These are phyloP conservation scores for Semotilus atromaculatus DNA, from an alignment of 2,797 vertebrate genomes.

Conservation along the genomic window DNA sequence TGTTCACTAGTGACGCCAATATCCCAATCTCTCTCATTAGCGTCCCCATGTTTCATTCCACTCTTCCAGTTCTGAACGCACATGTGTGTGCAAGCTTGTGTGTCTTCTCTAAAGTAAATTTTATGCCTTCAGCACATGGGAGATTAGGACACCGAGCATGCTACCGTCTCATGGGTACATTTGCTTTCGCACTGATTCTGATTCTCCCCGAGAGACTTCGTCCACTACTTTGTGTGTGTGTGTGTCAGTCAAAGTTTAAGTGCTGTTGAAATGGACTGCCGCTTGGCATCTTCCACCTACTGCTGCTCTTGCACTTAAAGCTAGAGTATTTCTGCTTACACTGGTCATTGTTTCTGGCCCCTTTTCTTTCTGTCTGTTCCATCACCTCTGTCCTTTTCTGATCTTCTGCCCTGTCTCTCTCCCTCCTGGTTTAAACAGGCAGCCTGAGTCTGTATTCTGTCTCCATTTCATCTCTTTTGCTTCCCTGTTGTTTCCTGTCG, in stretches of 20 bases:
- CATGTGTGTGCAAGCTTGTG: not conserved
- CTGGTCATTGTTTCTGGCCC: slow-evolving; percentile 4
- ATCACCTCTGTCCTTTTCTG: slow-evolving; percentile 12
- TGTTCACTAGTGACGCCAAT: slow-evolving; percentile 16
- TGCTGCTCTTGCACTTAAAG: slow-evolving; percentile 34
- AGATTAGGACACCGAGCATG: not conserved
- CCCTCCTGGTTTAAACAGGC: slow-evolving; percentile 8
- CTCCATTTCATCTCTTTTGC: not conserved
- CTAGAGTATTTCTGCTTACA: not conserved
- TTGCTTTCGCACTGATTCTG: not conserved
- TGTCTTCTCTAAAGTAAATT: not conserved
- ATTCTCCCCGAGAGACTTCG: slow-evolving; percentile 7
- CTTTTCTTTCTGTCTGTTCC: not conserved
- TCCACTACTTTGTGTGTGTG: slow-evolving; percentile 7
- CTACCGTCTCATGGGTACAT: not conserved
- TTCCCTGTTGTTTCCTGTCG: not conserved
- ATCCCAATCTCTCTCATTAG: slow-evolving; percentile 17
- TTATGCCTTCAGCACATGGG: not conserved
- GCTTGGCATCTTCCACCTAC: slow-evolving; percentile 41
- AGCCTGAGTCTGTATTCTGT: not conserved
- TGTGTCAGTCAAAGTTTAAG: slow-evolving; percentile 57
- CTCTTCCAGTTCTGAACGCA: not conserved
- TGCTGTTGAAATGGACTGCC: slow-evolving; percentile 23
- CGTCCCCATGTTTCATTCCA: not conserved
- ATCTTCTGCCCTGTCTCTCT: slow-evolving; percentile 19